These are phyloP conservation scores for Trachemys scripta DNA, from an alignment of 2,113 vertebrate genomes.

Conservation along the genomic window DNA sequence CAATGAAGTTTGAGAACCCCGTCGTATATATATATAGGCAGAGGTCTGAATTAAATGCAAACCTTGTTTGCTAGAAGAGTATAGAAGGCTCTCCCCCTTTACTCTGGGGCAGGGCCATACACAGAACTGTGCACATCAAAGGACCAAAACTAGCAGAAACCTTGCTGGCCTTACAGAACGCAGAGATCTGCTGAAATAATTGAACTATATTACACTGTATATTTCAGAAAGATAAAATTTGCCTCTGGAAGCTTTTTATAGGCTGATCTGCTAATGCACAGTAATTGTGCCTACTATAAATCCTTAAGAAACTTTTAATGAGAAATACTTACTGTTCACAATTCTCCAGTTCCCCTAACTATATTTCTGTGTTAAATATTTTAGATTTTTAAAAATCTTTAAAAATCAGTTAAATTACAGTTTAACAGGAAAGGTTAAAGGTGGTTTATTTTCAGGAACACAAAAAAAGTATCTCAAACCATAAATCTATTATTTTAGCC, in stretches of 20 bases:
- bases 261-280: not conserved
- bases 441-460: not conserved
- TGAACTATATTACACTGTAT: not conserved
- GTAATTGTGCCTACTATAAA: not conserved
- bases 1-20: too few relatives aligned
- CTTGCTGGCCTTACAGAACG: not conserved
- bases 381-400: not conserved
- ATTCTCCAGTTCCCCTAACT: not conserved
- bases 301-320: not conserved
- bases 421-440: constrained; percentile 18
- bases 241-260: not conserved
- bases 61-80: not conserved
- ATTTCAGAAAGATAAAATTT: not conserved
- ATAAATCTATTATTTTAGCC: constrained; percentile 35
- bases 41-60: not conserved
- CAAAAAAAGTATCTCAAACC: not conserved
- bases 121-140: not conserved
- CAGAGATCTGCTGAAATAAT: not conserved
- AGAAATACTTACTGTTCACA: not conserved
- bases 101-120: not conserved
- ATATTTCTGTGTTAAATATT: not conserved
- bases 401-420: not conserved
- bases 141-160: not conserved
- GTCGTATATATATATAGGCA: not conserved
- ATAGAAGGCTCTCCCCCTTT: not conserved